A percentile compares a stretch with the other conserved stretches of the same genome.
Conservation (phyloP, 2,888 invertebrate species). For the Sthenelais limicola region DNA sequence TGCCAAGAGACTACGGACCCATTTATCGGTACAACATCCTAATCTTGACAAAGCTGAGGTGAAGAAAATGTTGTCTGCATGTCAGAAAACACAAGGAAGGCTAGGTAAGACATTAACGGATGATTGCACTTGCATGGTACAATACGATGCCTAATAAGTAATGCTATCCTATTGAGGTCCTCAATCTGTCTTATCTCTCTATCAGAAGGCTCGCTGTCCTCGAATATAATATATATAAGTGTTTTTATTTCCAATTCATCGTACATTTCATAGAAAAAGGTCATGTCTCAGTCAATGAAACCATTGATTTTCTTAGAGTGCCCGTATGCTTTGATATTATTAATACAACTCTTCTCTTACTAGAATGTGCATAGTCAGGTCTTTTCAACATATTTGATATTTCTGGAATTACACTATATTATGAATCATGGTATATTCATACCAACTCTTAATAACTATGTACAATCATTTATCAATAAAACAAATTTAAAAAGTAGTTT, state of each 20-base stretch:
- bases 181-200: not conserved
- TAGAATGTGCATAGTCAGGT: too few species aligned
- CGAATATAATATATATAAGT: not conserved
- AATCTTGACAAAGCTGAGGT: conserved; percentile 57
- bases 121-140: not conserved
- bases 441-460: too few species aligned
- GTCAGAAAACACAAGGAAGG: conserved; percentile 36
- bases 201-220: not conserved
- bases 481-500: too few species aligned
- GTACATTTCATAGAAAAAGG: too few species aligned
- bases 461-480: too few species aligned
- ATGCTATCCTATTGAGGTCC: not conserved
- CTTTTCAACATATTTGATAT: too few species aligned
- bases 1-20: conserved; percentile 61
- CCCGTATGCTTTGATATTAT: not conserved
- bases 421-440: too few species aligned
- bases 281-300: too few species aligned
- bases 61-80: conserved; percentile 41
- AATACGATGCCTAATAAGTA: not conserved
- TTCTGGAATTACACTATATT: too few species aligned
- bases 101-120: conserved; percentile 32
- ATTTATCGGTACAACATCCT: conserved; percentile 60
- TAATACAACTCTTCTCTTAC: not conserved
- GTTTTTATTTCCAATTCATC: too few species aligned
- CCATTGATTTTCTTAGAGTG: too few species aligned